Percentiles rank a stretch among this genome's conserved stretches.
phyloP scores from a whole-genome alignment of 2,113 vertebrate genomes.

The Oxyruncus cristatus region DNA sequence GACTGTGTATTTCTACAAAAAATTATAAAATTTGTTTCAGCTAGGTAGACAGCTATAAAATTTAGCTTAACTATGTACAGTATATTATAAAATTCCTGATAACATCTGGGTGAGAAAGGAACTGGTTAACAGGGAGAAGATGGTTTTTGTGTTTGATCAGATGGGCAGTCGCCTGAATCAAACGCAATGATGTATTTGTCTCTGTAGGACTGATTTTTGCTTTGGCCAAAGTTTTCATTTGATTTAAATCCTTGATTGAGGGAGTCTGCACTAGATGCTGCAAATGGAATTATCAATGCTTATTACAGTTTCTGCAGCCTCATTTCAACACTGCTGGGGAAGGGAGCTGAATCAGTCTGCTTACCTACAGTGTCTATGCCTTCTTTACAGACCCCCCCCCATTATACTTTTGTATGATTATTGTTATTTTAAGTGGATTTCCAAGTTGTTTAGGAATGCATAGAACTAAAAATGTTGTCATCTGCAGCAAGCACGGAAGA shows the following conservation, averaged over 20 bases:
- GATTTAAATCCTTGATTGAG: neutral
- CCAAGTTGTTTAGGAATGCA: neutral
- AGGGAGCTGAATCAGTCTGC: neutral
- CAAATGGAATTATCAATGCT: neutral
- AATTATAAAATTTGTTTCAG: neutral
- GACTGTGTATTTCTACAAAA: neutral
- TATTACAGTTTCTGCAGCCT: neutral
- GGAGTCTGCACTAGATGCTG: neutral
- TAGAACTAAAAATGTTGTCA: neutral
- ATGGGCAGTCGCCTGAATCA: neutral
- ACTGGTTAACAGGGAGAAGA: neutral
- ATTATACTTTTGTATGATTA: neutral
- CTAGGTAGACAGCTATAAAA: neutral
- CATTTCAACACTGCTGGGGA: neutral
- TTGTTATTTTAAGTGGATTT: neutral
- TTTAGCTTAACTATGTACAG: neutral
- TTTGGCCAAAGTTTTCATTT: neutral
- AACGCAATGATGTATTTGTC: neutral
- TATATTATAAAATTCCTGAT: neutral
- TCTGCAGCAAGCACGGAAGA: neutral
- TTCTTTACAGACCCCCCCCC: neutral
- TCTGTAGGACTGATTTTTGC: neutral
- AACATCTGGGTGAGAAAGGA: neutral
- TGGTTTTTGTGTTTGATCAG: neutral
- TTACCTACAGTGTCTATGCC: neutral